These are phyloP conservation scores for Nasonia oneida DNA, from an alignment of 2,888 invertebrate species.

Conservation along the genomic window DNA sequence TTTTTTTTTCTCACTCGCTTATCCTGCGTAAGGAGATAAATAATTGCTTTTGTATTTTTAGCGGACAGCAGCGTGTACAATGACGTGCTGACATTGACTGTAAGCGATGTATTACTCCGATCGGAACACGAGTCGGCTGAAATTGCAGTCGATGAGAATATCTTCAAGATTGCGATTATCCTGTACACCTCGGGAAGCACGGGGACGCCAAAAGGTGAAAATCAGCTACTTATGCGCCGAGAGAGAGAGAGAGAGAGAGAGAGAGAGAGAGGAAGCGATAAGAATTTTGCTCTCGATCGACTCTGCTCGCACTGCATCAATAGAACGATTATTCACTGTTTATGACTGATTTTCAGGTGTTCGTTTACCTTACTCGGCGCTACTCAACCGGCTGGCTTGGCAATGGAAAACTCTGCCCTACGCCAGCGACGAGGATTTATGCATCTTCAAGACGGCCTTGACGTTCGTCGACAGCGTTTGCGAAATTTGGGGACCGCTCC, in stretches of 20 bases:
- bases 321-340: too few relatives aligned
- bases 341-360: conserved; percentile 83
- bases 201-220: conserved; percentile 89
- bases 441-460: conserved; percentile 94
- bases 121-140: conserved; percentile 23
- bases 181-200: conserved; percentile 95
- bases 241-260: too few relatives aligned
- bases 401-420: conserved; percentile 92
- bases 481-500: conserved; percentile 92
- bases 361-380: conserved; percentile 87
- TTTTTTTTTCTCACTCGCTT: neutral
- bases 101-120: conserved; percentile 13
- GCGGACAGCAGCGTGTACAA: conserved; percentile 18
- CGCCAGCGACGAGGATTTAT: conserved; percentile 83
- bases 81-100: conserved; percentile 13
- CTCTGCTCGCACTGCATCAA: too few relatives aligned
- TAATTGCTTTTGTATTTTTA: conserved; percentile 17
- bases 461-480: conserved; percentile 95
- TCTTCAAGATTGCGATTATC: conserved; percentile 81
- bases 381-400: conserved; percentile 92
- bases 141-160: conserved; percentile 11
- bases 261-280: too few relatives aligned
- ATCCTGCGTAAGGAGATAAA: neutral
- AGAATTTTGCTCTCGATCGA: too few relatives aligned
- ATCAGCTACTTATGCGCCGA: neutral